Evolutionary conservation across 2,113 vertebrate genomes (phyloP).

Genomic region (Esox niger): DNA sequence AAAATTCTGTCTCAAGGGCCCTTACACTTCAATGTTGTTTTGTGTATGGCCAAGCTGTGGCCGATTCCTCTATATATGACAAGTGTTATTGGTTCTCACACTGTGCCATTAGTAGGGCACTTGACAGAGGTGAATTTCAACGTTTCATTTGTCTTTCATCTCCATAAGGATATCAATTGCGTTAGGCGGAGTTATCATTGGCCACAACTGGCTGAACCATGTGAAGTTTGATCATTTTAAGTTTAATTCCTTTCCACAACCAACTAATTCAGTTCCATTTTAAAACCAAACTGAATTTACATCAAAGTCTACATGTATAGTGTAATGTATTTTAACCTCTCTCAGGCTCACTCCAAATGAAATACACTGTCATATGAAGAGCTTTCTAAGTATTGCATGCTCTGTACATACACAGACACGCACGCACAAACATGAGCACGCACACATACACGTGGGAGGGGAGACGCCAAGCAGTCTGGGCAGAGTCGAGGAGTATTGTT

Average conservation of each 20-base stretch:
- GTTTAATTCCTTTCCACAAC: not conserved
- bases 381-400: not conserved
- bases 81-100: not conserved
- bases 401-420: constrained; percentile 6
- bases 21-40: not conserved
- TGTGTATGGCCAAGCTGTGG: not conserved
- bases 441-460: constrained; percentile 52
- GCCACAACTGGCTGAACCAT: not conserved
- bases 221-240: not conserved
- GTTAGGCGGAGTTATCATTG: not conserved
- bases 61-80: not conserved
- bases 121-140: not conserved
- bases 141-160: not conserved
- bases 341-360: not conserved
- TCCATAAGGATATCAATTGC: not conserved
- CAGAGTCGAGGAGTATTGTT: constrained; percentile 65
- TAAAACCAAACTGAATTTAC: not conserved
- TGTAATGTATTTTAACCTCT: not conserved
- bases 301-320: not conserved
- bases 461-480: constrained; percentile 71
- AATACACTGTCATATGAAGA: not conserved
- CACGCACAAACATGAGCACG: constrained; percentile 19
- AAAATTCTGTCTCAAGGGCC: not conserved
- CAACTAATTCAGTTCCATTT: not conserved
- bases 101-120: not conserved